Conservation (phyloP, 2,113 vertebrate species). For the Holacanthus passer region DNA sequence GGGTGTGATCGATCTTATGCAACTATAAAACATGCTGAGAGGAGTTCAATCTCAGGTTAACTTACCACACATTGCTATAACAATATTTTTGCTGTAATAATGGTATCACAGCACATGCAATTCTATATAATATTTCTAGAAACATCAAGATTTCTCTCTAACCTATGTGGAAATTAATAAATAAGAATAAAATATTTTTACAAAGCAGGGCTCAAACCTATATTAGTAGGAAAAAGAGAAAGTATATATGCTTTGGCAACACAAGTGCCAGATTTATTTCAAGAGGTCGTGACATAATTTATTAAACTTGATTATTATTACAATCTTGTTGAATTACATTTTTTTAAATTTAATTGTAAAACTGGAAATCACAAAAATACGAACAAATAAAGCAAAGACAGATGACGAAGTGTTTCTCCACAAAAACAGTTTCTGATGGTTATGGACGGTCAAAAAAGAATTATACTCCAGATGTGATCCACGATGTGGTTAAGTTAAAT, state of each 20-base stretch:
- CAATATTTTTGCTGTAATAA: not conserved
- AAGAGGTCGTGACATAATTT: not conserved
- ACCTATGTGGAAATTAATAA: not conserved
- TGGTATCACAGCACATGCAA: not conserved
- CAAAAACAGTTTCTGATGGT: not conserved
- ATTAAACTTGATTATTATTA: too few species aligned
- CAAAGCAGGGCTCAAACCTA: not conserved
- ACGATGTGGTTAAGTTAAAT: conserved; percentile 2
- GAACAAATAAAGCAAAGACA: not conserved
- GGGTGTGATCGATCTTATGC: not conserved
- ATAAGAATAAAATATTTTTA: not conserved
- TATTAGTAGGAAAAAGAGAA: not conserved
- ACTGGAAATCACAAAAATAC: too few species aligned
- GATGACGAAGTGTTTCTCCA: not conserved
- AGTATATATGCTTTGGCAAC: not conserved
- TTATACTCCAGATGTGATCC: not conserved
- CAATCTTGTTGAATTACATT: too few species aligned
- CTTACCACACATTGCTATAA: not conserved
- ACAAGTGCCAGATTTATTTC: not conserved
- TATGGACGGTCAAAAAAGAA: not conserved
- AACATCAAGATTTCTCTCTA: not conserved
- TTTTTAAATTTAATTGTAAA: too few species aligned
- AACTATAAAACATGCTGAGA: not conserved
- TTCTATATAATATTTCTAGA: not conserved
- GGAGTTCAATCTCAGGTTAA: not conserved